A percentile compares a stretch with the other conserved stretches of the same genome.
Evolutionary conservation across 2,888 invertebrate species (phyloP).

Genomic region (Drosophila engyochracea): DNA sequence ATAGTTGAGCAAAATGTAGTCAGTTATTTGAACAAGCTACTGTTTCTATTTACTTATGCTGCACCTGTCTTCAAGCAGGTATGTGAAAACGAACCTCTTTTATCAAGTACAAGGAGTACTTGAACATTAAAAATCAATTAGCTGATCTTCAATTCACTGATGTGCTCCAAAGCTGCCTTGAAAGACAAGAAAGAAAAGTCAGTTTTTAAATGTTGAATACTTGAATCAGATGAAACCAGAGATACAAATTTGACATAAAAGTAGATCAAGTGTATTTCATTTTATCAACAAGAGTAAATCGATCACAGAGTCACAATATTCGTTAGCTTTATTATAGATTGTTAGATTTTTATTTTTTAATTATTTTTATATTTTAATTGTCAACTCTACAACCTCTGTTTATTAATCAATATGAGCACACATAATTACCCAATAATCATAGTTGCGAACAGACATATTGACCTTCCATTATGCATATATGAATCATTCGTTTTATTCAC

Average conservation of each 20-base stretch:
- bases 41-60: conserved; percentile 40
- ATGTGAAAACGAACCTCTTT: conserved; percentile 11
- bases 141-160: neutral
- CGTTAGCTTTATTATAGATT: neutral
- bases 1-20: conserved; percentile 34
- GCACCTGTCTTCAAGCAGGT: conserved; percentile 4
- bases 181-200: neutral
- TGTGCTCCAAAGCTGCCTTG: too few relatives aligned
- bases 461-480: conserved; percentile 31
- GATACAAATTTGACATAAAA: neutral
- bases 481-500: conserved; percentile 25
- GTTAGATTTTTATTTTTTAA: fast-evolving
- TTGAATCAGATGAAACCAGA: neutral
- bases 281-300: neutral
- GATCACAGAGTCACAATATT: neutral
- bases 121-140: conserved; percentile 1
- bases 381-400: neutral
- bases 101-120: conserved; percentile 1
- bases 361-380: neutral
- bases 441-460: conserved; percentile 20
- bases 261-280: neutral
- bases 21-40: conserved; percentile 50
- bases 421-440: conserved; percentile 11
- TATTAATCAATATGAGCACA: conserved; percentile 3
- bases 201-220: neutral